Conservation (phyloP, 2,113 vertebrate genomes). For the Tursiops truncatus region DNA sequence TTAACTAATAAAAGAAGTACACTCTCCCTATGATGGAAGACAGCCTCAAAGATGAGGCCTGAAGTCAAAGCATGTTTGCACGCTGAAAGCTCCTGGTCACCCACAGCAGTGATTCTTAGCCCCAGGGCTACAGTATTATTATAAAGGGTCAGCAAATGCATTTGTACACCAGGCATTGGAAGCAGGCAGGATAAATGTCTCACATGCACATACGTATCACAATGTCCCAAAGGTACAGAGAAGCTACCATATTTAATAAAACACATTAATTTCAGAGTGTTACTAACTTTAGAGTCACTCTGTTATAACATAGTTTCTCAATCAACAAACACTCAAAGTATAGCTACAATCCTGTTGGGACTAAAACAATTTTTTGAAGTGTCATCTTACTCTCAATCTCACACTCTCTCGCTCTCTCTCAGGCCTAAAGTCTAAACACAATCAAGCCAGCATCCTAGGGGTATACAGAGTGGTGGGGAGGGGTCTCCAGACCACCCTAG, state of each 20-base stretch:
- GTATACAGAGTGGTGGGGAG: neutral
- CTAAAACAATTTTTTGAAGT: neutral
- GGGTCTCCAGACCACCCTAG: neutral
- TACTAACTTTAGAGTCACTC: neutral
- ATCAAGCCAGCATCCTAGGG: neutral
- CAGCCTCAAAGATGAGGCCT: neutral
- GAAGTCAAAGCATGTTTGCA: neutral
- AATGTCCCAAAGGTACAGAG: neutral
- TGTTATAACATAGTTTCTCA: neutral
- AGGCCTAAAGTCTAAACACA: neutral
- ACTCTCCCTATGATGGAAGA: neutral
- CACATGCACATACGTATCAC: neutral
- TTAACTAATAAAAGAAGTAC: neutral
- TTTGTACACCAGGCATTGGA: rapidly evolving
- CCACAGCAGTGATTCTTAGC: neutral
- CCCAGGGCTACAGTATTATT: neutral
- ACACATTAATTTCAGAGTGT: neutral
- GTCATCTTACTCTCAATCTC: neutral
- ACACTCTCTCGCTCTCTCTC: neutral
- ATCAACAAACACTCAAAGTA: neutral
- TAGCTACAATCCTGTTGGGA: neutral
- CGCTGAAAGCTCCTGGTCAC: neutral
- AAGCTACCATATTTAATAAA: neutral
- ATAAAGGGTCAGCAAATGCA: neutral
- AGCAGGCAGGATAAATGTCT: neutral